Percentiles rank a stretch among this genome's conserved stretches.
phyloP scores from a whole-genome alignment of 2,113 vertebrate genomes.

The Lamprotornis superbus region DNA sequence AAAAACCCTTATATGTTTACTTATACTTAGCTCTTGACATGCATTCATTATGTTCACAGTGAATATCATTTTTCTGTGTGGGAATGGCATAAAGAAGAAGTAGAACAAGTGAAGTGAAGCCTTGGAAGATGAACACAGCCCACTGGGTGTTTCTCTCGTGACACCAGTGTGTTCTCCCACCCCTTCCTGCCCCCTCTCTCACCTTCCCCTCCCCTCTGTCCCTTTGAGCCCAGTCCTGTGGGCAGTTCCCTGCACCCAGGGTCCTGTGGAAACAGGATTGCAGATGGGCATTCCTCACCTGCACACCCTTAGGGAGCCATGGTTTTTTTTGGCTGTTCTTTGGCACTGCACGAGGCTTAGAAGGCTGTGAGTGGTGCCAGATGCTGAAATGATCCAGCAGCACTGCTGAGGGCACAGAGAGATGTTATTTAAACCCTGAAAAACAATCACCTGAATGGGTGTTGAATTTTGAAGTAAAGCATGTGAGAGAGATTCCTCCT shows the following conservation, averaged over 20 bases:
- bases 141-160: background rate
- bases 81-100: background rate
- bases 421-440: background rate
- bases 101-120: background rate
- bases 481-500: background rate
- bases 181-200: background rate
- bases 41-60: slow-evolving; percentile 17
- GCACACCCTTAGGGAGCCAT: background rate
- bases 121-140: background rate
- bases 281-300: fast-evolving
- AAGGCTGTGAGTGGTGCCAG: background rate
- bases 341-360: background rate
- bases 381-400: background rate
- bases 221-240: background rate
- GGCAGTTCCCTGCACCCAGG: background rate
- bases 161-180: background rate
- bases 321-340: background rate
- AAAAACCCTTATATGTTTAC: background rate
- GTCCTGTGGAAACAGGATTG: fast-evolving
- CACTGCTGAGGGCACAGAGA: background rate
- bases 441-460: background rate
- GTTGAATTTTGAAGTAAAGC: background rate
- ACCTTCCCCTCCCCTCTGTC: background rate
- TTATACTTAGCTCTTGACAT: slow-evolving; percentile 6
- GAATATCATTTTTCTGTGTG: slow-evolving; percentile 9